These are phyloP conservation scores for Athene noctua DNA, from an alignment of 2,113 vertebrate species.

Conservation along the genomic window DNA sequence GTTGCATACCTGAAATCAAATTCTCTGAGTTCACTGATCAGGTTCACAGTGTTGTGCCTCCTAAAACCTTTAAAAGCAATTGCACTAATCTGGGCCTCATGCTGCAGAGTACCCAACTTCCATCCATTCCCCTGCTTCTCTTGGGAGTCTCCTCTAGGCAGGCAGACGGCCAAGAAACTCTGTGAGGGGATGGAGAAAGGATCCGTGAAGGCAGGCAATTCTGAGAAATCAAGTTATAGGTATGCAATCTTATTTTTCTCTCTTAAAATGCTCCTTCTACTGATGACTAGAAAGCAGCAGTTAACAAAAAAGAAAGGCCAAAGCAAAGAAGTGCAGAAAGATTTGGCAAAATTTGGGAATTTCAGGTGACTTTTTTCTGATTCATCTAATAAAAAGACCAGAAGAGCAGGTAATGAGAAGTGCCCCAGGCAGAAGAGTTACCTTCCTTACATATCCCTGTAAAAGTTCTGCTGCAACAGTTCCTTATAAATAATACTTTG, in stretches of 20 bases:
- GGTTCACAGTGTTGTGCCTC: slow-evolving; percentile 49
- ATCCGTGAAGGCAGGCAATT: slow-evolving; percentile 53
- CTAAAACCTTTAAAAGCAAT: slow-evolving; percentile 64
- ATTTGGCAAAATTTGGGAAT: not conserved
- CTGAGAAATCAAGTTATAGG: slow-evolving; percentile 64
- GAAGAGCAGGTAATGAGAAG: not conserved
- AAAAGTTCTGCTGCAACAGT: not conserved
- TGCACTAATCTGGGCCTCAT: slow-evolving; percentile 56
- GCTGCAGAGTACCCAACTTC: slow-evolving; percentile 58
- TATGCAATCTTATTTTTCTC: slow-evolving; percentile 64
- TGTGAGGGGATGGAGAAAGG: slow-evolving; percentile 62
- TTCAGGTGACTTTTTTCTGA: not conserved
- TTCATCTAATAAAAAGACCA: not conserved
- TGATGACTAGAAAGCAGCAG: not conserved
- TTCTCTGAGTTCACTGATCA: slow-evolving; percentile 63
- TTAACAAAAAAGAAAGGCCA: not conserved
- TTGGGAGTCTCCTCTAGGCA: slow-evolving; percentile 66
- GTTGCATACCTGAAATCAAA: slow-evolving; percentile 61
- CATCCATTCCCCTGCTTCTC: slow-evolving; percentile 65
- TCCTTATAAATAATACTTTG: not conserved
- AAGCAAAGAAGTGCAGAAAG: slow-evolving; percentile 30
- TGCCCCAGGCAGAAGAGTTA: not conserved
- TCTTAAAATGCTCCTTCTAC: slow-evolving; percentile 22
- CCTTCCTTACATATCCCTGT: not conserved
- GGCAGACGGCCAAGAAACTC: slow-evolving; percentile 66